Conservation (phyloP, 2,888 invertebrate genomes). For the Ethmia dodecea region DNA sequence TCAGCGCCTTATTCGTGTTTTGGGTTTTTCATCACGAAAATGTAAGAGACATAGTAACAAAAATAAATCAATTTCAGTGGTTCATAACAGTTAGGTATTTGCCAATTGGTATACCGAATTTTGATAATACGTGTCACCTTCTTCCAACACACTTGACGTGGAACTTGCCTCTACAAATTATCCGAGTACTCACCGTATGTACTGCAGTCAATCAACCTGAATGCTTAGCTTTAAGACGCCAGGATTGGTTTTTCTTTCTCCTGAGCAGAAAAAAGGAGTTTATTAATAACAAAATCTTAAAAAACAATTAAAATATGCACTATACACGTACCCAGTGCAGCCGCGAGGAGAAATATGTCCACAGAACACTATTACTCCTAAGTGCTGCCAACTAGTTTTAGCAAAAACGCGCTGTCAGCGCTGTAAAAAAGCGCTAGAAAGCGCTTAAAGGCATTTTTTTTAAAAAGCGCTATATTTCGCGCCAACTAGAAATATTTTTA, state of each 20-base stretch:
- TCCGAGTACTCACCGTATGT: conserved; percentile 62
- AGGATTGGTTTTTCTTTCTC: conserved; percentile 60
- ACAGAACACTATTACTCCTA: too few relatives aligned
- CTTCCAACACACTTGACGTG: conserved; percentile 75
- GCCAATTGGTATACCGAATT: conserved; percentile 45
- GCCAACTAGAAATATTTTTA: too few relatives aligned
- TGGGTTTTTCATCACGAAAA: too few relatives aligned
- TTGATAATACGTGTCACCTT: conserved; percentile 76
- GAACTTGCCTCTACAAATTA: conserved; percentile 57
- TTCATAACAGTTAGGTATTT: too few relatives aligned
- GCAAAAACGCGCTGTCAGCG: too few relatives aligned
- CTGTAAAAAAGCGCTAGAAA: too few relatives aligned
- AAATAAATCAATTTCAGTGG: too few relatives aligned
- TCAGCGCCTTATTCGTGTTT: too few relatives aligned
- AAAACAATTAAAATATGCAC: conserved; percentile 32
- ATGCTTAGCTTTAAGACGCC: conserved; percentile 62
- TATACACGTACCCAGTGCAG: conserved; percentile 66
- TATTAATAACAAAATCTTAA: conserved; percentile 29
- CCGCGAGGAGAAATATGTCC: conserved; percentile 65
- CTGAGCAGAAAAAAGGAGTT: conserved; percentile 45
- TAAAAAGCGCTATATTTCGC: too few relatives aligned
- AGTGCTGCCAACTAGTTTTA: too few relatives aligned
- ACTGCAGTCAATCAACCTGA: conserved; percentile 72
- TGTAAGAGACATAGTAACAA: too few relatives aligned
- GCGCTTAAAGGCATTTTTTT: too few relatives aligned